Evolutionary conservation across 2,797 vertebrate species (phyloP), one percentile per base, ranked within the genome.

Genomic region (Halcyon leucocephala): DNA sequence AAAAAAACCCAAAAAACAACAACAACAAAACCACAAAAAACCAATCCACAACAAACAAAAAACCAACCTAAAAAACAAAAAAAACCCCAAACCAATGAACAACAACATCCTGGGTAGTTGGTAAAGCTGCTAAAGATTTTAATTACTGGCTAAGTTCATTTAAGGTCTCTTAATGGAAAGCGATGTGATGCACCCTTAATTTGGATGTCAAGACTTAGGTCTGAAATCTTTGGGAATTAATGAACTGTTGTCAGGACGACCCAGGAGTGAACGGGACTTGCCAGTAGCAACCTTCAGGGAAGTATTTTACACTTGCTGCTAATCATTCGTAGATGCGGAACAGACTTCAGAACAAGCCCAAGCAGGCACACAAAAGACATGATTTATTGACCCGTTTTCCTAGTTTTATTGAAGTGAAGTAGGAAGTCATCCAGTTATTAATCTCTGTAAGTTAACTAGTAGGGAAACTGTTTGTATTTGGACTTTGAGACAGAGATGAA

Each of bases 301-400:
- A 46, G 18, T 73, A 28, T 84, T 90, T 86, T 66, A 71, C 16
- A 67, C 51, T 20, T 73, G 18, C 54, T 71, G 25, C 26, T 90
- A 79, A 73, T 69, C 49, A 79, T 60, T 78, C 44, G 33, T 37
- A 48, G 26, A 67, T 7, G 1, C 9, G 64, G 78, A 92, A 70
- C 54, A 81, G 79, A 74, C 44, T 88, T 81, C 61, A 82, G 46
- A 67, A 39, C 18, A 76, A 61, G 46, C 24, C 61, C 1, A 0
- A 54, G 28, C 4, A 14, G 57, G 19, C 6, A 1, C 29, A 66
- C 92, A 58, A 86, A 89, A 86, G 52, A 54, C 31, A 28, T 60
- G 62, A 77, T 93, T 82, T 90, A 93, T 60, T 82, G 80, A 54
- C 44, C 26, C 82, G 20, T 94, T 95, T 91, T 67, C n/a, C 37